phyloP scores from a whole-genome alignment of 2,797 vertebrate genomes.

The Clamator glandarius region DNA sequence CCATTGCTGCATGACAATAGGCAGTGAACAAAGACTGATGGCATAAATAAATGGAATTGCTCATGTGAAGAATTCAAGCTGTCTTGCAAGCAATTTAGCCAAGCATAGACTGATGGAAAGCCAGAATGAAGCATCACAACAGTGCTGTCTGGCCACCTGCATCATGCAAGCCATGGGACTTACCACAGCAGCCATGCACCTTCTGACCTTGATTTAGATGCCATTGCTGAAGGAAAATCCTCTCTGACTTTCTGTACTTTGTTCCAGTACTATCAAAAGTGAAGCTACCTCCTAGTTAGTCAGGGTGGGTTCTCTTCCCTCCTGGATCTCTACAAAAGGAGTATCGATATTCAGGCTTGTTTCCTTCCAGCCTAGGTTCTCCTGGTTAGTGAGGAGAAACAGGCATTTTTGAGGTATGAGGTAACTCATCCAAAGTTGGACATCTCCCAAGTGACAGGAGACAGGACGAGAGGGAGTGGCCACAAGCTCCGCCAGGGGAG shows the following conservation, averaged over 20 bases:
- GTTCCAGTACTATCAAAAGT: neutral
- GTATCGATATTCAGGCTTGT: neutral
- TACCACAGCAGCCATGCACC: neutral
- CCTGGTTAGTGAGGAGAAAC: neutral
- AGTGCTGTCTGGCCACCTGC: neutral
- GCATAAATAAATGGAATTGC: neutral
- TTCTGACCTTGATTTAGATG: neutral
- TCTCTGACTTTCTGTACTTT: fast-evolving
- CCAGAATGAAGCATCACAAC: neutral
- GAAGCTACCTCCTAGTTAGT: neutral
- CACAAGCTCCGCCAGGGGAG: too few relatives aligned
- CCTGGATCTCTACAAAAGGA: neutral
- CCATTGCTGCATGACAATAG: neutral
- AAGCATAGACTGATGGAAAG: neutral
- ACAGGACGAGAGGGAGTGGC: too few relatives aligned
- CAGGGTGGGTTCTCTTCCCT: neutral
- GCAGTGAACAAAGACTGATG: neutral
- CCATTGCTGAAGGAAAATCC: neutral
- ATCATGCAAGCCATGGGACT: neutral
- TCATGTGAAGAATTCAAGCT: neutral
- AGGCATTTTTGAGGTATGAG: neutral
- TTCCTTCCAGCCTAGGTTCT: neutral
- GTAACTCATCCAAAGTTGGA: neutral
- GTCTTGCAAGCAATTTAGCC: neutral
- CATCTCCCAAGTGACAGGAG: too few relatives aligned